These are phyloP conservation scores for Onychorhynchus coronatus DNA, from an alignment of 2,113 vertebrate species.

Conservation along the genomic window DNA sequence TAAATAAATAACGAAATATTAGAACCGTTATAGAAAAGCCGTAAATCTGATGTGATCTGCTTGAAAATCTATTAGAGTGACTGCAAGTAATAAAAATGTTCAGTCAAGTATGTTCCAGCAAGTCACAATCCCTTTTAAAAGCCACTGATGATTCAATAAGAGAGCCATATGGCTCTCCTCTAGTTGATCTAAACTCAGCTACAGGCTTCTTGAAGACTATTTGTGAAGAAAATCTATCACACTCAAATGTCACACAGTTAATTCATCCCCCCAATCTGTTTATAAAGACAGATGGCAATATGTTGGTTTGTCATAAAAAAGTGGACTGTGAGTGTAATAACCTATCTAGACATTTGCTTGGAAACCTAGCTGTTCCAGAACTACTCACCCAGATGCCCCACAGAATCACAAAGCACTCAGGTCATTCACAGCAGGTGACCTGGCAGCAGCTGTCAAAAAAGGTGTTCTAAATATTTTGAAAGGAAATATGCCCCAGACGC, in stretches of 20 bases:
- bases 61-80: not conserved
- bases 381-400: not conserved
- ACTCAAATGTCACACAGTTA: slow-evolving; percentile 6
- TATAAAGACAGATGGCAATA: slow-evolving; percentile 44
- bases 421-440: not conserved
- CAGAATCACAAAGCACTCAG: not conserved
- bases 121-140: slow-evolving; percentile 23
- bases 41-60: not conserved
- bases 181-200: slow-evolving; percentile 26
- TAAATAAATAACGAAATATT: not conserved
- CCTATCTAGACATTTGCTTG: not conserved
- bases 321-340: not conserved
- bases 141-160: slow-evolving; percentile 16
- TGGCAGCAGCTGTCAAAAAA: not conserved
- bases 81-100: not conserved
- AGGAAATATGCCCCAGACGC: not conserved
- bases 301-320: not conserved
- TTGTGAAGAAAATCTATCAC: not conserved
- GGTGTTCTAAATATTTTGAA: slow-evolving; percentile 6
- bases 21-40: not conserved
- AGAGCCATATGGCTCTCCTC: slow-evolving; percentile 11
- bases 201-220: not conserved
- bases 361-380: not conserved
- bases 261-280: not conserved
- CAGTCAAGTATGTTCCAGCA: not conserved